Evolutionary conservation across 2,888 invertebrate genomes (phyloP).

Genomic region (Deilephila porcellus): DNA sequence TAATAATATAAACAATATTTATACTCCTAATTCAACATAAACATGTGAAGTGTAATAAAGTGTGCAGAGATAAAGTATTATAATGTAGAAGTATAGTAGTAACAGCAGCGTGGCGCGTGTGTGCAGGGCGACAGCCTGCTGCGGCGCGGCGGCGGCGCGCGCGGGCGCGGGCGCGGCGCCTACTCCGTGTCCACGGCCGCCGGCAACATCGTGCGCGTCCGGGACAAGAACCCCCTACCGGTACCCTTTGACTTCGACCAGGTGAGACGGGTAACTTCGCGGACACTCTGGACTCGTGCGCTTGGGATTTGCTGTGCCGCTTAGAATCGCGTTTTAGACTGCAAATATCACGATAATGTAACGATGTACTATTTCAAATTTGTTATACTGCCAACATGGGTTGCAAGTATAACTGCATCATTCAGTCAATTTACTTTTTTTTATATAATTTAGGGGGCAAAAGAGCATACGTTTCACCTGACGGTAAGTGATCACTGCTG

Average conservation of each 20-base stretch:
- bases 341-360: neutral
- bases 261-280: constrained; percentile 44
- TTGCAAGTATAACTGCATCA: too few species aligned
- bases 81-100: constrained; percentile 25
- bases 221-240: constrained; percentile 59
- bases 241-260: constrained; percentile 65
- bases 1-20: too few species aligned
- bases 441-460: too few species aligned
- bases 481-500: too few species aligned
- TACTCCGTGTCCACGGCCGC: constrained; percentile 63
- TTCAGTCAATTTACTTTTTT: too few species aligned
- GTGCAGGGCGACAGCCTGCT: constrained; percentile 74
- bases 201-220: constrained; percentile 72
- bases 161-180: constrained; percentile 69
- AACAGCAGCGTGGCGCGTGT: too few species aligned
- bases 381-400: neutral
- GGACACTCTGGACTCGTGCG: neutral
- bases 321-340: neutral
- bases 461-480: too few species aligned
- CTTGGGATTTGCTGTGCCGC: neutral
- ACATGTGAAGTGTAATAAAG: neutral
- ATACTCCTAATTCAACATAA: too few species aligned
- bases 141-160: constrained; percentile 64
- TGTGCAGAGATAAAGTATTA: neutral
- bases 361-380: neutral